Percentiles rank a stretch among this genome's conserved stretches.
Evolutionary conservation across 2,888 invertebrate genomes (phyloP).

Genomic region (Troides aeacus): DNA sequence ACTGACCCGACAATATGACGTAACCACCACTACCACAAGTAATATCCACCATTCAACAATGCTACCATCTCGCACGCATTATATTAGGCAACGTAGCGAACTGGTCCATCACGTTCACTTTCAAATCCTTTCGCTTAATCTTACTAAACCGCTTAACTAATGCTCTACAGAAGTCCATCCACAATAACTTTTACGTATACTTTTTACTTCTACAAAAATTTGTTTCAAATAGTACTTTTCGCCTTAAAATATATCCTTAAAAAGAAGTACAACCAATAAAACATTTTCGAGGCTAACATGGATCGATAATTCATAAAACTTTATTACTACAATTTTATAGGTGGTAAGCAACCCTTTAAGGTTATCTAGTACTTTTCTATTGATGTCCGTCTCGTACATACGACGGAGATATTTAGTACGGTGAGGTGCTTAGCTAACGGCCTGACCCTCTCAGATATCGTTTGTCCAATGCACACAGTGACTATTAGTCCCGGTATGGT

Average conservation of each 20-base stretch:
- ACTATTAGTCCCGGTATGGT: slow-evolving; percentile 9
- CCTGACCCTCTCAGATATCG: slow-evolving; percentile 31
- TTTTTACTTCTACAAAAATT: background rate
- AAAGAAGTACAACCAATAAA: background rate
- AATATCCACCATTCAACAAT: slow-evolving; percentile 34
- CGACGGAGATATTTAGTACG: slow-evolving; percentile 19
- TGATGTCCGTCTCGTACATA: slow-evolving; percentile 9
- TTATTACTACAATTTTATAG: background rate
- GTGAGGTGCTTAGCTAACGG: slow-evolving; percentile 35
- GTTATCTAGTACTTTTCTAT: slow-evolving; percentile 15
- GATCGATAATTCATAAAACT: background rate
- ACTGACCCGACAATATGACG: slow-evolving; percentile 19
- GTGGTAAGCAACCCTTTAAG: slow-evolving; percentile 8
- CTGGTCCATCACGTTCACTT: slow-evolving; percentile 38
- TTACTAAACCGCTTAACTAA: slow-evolving; percentile 4
- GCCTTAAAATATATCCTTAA: background rate
- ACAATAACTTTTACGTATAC: background rate
- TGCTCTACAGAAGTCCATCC: background rate
- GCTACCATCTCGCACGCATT: slow-evolving; percentile 37
- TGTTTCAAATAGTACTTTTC: background rate
- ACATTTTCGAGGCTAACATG: background rate
- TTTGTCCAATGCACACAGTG: slow-evolving; percentile 31
- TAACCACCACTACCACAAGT: slow-evolving; percentile 7
- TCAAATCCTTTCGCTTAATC: slow-evolving; percentile 41
- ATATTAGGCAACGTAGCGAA: slow-evolving; percentile 38